Evolutionary conservation across 2,888 invertebrate species (phyloP), one percentile per base, ranked within the genome.

Genomic region (Parascotia fuliginaria): DNA sequence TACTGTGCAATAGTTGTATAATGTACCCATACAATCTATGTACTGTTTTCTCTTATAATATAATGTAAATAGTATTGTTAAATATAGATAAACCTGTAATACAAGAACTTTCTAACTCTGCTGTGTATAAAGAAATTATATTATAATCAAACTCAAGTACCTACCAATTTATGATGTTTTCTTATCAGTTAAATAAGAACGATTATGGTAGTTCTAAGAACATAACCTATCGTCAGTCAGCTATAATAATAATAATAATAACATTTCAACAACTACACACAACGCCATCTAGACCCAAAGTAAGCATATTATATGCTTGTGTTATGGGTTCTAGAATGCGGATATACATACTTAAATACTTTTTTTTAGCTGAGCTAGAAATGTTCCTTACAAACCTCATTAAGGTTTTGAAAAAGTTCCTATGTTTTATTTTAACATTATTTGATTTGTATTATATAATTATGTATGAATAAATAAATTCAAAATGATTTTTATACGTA

Each of bases 391-490:
- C 40, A 12, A 54, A 44, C 53, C 53, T 50, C 41, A 43, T 34
- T 31, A 44, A 53, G 53, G 60, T 58, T 65, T 65, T 68, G 59
- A 74, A 70, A 81, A 87, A 86, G 87, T 87, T 87, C 87, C 87
- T 87, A 87, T 76, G 75, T 66, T 68, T 73, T 70, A 70, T 75
- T 73, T 68, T 60, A 59, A 56, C 45, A 53, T 65, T 46, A 53
- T 52, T 58, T 65, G 43, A 38, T 46, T 42, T 32, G 34, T 55
- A 45, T 53, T 53, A 47, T 54, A 51, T 46, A 4, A 11, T 11
- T 58, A 36, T 55, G 24, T 62, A 54, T 56, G 47, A 60, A 60
- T 60, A 55, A 45, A 32, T 37, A 44, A 65, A 54, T 60, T 59
- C 57, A 48, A 42, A 58, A 70, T 68, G 70, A 52, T 65, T 73